Conservation (phyloP, 2,113 vertebrate genomes). For the Fukomys damarensis region DNA sequence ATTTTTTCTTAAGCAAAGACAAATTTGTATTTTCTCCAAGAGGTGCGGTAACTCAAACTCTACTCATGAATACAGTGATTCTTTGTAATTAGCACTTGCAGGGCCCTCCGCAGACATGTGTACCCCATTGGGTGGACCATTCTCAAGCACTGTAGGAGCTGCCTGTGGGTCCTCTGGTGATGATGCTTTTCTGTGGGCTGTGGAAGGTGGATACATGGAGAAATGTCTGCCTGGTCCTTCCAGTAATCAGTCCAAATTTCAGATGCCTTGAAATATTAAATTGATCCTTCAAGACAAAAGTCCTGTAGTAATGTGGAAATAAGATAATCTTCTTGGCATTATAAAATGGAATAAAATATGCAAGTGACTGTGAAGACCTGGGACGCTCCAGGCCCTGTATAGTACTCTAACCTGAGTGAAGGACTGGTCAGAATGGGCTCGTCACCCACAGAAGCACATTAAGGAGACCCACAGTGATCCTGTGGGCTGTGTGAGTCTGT, state of each 20-base stretch:
- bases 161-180: rapidly evolving
- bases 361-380: neutral
- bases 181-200: neutral
- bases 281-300: neutral
- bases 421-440: neutral
- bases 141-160: neutral
- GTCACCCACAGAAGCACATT: neutral
- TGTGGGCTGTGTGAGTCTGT: rapidly evolving
- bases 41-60: neutral
- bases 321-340: too few species aligned
- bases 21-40: neutral
- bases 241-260: neutral
- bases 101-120: neutral
- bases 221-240: neutral
- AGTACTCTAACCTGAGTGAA: neutral
- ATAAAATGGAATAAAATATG: neutral
- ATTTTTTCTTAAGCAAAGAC: neutral
- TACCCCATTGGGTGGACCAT: rapidly evolving
- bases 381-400: neutral
- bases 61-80: neutral
- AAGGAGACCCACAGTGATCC: neutral
- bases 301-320: neutral
- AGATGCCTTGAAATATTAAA: too few species aligned
- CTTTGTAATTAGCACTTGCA: too few species aligned
- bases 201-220: neutral